Evolutionary conservation across 2,797 vertebrate species (phyloP).

Genomic region (Hozukius guyotensis): DNA sequence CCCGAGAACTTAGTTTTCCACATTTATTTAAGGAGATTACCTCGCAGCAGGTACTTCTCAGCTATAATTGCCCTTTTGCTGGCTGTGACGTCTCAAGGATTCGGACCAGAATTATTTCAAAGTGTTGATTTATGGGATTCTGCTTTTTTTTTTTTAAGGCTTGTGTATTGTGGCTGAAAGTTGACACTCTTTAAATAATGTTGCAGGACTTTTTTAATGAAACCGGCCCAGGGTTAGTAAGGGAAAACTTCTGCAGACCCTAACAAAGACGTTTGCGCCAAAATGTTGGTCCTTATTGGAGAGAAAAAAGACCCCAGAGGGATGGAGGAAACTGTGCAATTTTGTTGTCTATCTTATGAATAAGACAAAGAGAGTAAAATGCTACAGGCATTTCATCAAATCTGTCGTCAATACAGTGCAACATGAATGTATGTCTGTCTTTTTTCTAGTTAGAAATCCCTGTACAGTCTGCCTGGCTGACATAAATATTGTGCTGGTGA

Average conservation of each 20-base stretch:
- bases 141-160: conserved; percentile 15
- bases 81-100: conserved; percentile 13
- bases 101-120: conserved; percentile 32
- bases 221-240: conserved; percentile 14
- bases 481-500: neutral
- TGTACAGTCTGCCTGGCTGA: conserved; percentile 5
- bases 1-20: conserved; percentile 6
- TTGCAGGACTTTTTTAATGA: conserved; percentile 47
- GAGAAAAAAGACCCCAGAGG: conserved; percentile 21
- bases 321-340: conserved; percentile 3
- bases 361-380: neutral
- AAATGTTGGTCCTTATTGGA: conserved; percentile 7
- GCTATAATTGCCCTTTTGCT: conserved; percentile 8
- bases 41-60: conserved; percentile 43
- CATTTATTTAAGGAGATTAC: conserved; percentile 26
- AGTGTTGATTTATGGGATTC: conserved; percentile 37
- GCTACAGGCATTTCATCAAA: conserved; percentile 25
- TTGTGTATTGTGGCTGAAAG: conserved; percentile 43
- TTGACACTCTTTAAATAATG: conserved; percentile 50
- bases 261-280: conserved; percentile 14
- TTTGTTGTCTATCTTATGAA: conserved; percentile 5
- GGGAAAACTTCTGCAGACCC: conserved; percentile 11
- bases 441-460: conserved; percentile 12
- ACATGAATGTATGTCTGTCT: neutral
- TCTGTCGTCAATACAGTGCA: neutral